These are phyloP conservation scores for Tenthredo notha DNA, from an alignment of 2,888 invertebrate genomes.

Conservation along the genomic window DNA sequence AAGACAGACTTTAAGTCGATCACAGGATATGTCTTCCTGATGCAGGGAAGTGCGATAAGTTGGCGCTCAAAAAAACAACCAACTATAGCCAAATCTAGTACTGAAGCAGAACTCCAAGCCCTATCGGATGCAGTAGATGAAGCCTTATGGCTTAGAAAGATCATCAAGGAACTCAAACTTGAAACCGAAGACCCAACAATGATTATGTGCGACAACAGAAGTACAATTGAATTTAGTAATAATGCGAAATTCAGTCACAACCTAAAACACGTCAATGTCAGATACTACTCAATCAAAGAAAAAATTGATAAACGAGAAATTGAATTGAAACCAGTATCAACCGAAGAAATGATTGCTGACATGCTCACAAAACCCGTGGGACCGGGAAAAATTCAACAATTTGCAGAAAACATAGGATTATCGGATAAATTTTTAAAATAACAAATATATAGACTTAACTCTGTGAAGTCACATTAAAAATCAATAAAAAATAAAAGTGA, in stretches of 20 bases:
- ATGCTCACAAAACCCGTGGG: not conserved
- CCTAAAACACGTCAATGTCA: conserved; percentile 6
- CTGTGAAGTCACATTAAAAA: not conserved
- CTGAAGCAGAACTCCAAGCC: conserved; percentile 26
- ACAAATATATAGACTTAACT: not conserved
- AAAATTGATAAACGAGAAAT: conserved; percentile 5
- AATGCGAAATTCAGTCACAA: conserved; percentile 20
- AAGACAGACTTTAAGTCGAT: conserved; percentile 7
- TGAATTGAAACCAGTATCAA: not conserved
- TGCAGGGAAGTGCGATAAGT: conserved; percentile 20
- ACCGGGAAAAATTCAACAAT: conserved; percentile 2
- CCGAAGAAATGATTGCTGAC: not conserved
- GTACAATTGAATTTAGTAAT: not conserved
- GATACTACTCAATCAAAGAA: conserved; percentile 28
- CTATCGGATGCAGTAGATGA: conserved; percentile 1
- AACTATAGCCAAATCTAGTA: not conserved
- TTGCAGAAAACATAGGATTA: not conserved
- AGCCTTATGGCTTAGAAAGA: not conserved
- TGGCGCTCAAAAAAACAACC: conserved; percentile 26
- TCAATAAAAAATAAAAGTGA: conserved; percentile 4
- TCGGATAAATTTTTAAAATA: not conserved
- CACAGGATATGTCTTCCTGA: conserved; percentile 6
- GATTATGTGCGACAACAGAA: conserved; percentile 23
- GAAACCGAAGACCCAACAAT: not conserved
- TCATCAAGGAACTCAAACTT: not conserved